Conservation (phyloP, 1,140 invertebrate genomes). For the Pissodes strobi region DNA sequence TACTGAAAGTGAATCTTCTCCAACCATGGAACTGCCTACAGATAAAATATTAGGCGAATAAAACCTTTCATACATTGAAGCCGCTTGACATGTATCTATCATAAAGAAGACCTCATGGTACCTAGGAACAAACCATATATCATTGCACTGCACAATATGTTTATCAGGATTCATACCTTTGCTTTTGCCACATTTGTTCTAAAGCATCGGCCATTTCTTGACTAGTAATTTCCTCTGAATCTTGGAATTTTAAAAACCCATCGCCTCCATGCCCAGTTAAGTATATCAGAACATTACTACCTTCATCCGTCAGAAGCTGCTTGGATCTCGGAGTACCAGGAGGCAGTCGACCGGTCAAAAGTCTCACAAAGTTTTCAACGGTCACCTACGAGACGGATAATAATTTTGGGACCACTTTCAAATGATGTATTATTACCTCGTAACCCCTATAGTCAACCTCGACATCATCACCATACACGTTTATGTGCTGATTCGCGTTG, state of each 20-base stretch:
- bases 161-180: conserved; percentile 66
- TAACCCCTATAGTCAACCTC: conserved; percentile 99
- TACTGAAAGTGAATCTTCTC: conserved; percentile 97
- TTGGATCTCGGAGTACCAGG: conserved; percentile 94
- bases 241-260: conserved; percentile 99
- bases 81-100: conserved; percentile 98
- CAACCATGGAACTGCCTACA: conserved; percentile 94
- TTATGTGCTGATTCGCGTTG: conserved; percentile 96
- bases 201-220: conserved; percentile 97
- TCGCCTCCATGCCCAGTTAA: conserved; percentile 97
- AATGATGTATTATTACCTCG: conserved; percentile 68
- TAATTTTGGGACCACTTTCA: not conserved
- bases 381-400: conserved; percentile 67
- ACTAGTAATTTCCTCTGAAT: conserved; percentile 99
- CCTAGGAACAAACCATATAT: conserved; percentile 63
- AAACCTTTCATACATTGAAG: conserved; percentile 97
- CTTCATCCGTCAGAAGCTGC: conserved; percentile 92
- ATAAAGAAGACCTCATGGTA: conserved; percentile 99
- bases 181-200: conserved; percentile 99
- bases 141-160: conserved; percentile 2
- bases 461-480: conserved; percentile 99
- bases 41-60: conserved; percentile 98
- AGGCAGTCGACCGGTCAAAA: conserved; percentile 89
- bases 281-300: conserved; percentile 97
- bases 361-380: conserved; percentile 97